Evolutionary conservation across 2,888 invertebrate species (phyloP).

Genomic region (Lamellibrachia columna): DNA sequence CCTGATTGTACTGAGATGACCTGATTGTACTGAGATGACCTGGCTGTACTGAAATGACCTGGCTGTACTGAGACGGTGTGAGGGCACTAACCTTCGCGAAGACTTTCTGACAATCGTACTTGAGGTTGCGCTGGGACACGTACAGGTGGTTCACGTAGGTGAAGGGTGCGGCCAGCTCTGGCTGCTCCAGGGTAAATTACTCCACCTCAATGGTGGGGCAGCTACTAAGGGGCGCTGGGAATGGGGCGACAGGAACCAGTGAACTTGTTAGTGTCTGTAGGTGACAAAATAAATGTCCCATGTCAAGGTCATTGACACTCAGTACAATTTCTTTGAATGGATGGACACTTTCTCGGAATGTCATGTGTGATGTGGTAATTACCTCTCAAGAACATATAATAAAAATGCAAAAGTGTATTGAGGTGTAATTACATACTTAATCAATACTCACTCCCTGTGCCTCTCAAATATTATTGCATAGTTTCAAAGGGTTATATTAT

Average conservation of each 20-base stretch:
- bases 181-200: slow-evolving; percentile 72
- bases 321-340: background rate
- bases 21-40: background rate
- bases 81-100: slow-evolving; percentile 74
- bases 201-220: slow-evolving; percentile 85
- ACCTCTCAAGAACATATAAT: background rate
- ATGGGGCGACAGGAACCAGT: slow-evolving; percentile 84
- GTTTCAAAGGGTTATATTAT: too few relatives aligned
- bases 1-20: background rate
- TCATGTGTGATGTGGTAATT: background rate
- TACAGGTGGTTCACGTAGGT: slow-evolving; percentile 90
- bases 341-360: background rate
- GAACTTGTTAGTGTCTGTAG: slow-evolving; percentile 84
- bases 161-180: slow-evolving; percentile 71
- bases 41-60: background rate
- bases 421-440: too few relatives aligned
- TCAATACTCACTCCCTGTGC: too few relatives aligned
- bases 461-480: too few relatives aligned
- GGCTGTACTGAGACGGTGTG: background rate
- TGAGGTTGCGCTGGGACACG: slow-evolving; percentile 86
- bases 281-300: slow-evolving; percentile 19
- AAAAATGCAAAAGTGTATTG: background rate
- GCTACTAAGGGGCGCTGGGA: slow-evolving; percentile 79
- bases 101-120: slow-evolving; percentile 89
- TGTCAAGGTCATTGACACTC: background rate